phyloP scores from a whole-genome alignment of 2,888 invertebrate species.

The Leptopilina myrica region DNA sequence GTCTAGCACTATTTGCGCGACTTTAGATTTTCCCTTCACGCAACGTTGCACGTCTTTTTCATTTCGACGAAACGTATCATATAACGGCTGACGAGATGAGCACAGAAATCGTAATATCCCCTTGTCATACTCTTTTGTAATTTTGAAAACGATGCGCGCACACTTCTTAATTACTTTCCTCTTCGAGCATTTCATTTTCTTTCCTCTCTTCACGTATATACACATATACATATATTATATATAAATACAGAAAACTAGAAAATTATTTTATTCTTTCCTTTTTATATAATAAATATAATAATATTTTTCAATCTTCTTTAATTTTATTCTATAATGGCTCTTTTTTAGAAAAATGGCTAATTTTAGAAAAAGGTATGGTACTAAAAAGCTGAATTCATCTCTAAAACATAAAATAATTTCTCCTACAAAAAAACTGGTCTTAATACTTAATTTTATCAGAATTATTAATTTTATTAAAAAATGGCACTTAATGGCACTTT shows the following conservation, averaged over 20 bases:
- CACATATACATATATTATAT: too few relatives aligned
- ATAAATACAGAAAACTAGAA: background rate
- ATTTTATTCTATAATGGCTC: background rate
- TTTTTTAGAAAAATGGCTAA: too few relatives aligned
- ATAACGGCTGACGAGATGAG: constrained; percentile 54
- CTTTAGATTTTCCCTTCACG: constrained; percentile 60
- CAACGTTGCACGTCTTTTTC: constrained; percentile 63
- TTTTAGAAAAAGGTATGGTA: too few relatives aligned
- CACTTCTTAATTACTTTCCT: constrained; percentile 34
- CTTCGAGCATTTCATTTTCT: constrained; percentile 26
- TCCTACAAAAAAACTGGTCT: too few relatives aligned
- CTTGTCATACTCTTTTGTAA: constrained; percentile 37
- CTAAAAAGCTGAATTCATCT: too few relatives aligned
- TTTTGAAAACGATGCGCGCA: constrained; percentile 33
- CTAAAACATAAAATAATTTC: too few relatives aligned
- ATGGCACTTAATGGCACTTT: too few relatives aligned
- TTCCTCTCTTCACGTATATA: background rate
- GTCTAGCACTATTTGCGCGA: constrained; percentile 36
- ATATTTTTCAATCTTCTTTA: background rate
- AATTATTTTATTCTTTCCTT: background rate
- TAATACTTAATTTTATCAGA: too few relatives aligned
- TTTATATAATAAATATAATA: background rate
- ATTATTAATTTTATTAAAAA: too few relatives aligned
- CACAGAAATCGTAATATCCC: constrained; percentile 40
- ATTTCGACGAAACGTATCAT: constrained; percentile 61